Evolutionary conservation across 2,888 invertebrate species (phyloP).

Genomic region (Apodemia zela): DNA sequence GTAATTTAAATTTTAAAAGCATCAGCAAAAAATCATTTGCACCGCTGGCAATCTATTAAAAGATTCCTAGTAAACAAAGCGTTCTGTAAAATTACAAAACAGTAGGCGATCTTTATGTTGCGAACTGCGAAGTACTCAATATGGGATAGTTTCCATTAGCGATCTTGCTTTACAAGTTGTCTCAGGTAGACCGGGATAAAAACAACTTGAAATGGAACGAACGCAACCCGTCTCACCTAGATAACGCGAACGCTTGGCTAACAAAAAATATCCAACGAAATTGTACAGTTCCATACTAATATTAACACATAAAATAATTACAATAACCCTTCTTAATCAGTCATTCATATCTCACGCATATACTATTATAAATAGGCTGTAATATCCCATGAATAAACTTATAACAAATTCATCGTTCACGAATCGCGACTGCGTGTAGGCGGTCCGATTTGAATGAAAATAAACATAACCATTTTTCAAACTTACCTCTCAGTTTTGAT

Average conservation of each 20-base stretch:
- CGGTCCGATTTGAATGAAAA: conserved; percentile 71
- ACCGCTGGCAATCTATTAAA: conserved; percentile 10
- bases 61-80: conserved; percentile 25
- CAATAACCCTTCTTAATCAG: conserved; percentile 49
- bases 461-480: conserved; percentile 50
- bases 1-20: conserved; percentile 24
- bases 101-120: conserved; percentile 15
- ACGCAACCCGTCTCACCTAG: conserved; percentile 66
- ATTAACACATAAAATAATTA: conserved; percentile 5
- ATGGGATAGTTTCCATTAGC: conserved; percentile 40
- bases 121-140: conserved; percentile 16
- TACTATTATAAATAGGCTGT: conserved; percentile 70
- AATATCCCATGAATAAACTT: conserved; percentile 72
- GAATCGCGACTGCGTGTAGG: conserved; percentile 78
- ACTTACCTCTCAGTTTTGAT: conserved; percentile 75
- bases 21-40: conserved; percentile 36
- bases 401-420: conserved; percentile 75
- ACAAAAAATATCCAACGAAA: conserved; percentile 41
- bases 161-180: conserved; percentile 20
- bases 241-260: conserved; percentile 51
- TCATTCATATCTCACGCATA: conserved; percentile 67
- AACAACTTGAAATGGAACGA: conserved; percentile 73
- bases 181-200: conserved; percentile 76
- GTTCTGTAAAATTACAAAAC: conserved; percentile 16
- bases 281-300: background rate